Base-by-base conservation (phyloP, 2,113 vertebrate species). In the Phalacrocorax pelagicus region DNA sequence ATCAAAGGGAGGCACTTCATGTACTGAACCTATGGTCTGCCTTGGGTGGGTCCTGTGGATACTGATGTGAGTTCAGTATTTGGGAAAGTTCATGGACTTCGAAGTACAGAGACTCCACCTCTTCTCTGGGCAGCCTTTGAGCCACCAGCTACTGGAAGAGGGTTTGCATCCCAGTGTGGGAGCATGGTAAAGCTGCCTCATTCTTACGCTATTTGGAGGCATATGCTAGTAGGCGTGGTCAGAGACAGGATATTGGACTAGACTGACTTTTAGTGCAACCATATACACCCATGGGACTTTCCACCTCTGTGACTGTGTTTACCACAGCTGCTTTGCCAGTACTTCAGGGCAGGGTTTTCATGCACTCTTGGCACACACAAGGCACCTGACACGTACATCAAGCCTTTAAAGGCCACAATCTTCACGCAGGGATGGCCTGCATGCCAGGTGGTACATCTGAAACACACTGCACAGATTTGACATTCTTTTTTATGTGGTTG, bases 371-470 rank as follows among this genome's bases (percentile, higher is more conserved):
- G 55, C 46, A 79, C 42, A 67, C 21, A 47, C 20, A 27, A 52
- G 18, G 58, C 18, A 49, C 23, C 6, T 72, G 57, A 42, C 3
- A 3, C 0, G 3, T 11, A 14, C 18, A 80, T 17, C 0, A 4
- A 21, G 7, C 8, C 30, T 85, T n/a, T 55, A 20, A 72, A 80
- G 24, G 21, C 17, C 30, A 59, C 32, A 11, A 23, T 30, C 26
- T 85, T 94, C 90, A 83, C 18, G 8, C 36, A 90, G 23, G 26
- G 29, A 47, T 63, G 57, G 12, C 13, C n/a, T 67, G 32, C 29
- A 46, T 52, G 57, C 38, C 54, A 75, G 29, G 30, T 0, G 9
- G 54, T 5, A 42, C 0, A 1, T 36, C 38, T 91, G 57, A 86
- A 87, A 91, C 44, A 74, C 32, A 5, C 3, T 44, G 36, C 47